Evolutionary conservation across 2,888 invertebrate species (phyloP).

Genomic region (Formica aserva): DNA sequence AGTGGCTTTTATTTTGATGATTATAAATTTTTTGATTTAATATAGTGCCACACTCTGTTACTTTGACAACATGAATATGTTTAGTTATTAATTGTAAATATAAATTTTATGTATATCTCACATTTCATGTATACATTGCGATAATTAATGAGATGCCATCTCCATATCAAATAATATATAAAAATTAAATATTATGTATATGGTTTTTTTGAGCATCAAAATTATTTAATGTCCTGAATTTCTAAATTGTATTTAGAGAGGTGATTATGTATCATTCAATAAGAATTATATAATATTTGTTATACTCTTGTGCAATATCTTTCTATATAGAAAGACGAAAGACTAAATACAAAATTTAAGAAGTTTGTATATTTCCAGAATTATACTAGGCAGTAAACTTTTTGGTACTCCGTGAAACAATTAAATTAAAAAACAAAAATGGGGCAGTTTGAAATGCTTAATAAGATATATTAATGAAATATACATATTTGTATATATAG

Average conservation of each 20-base stretch:
- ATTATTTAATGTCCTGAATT: constrained; percentile 42
- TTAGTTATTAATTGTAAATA: constrained; percentile 64
- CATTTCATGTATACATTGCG: constrained; percentile 33
- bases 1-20: constrained; percentile 44
- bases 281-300: constrained; percentile 42
- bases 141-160: constrained; percentile 41
- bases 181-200: constrained; percentile 2
- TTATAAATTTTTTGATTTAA: constrained; percentile 56
- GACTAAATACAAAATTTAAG: constrained; percentile 11
- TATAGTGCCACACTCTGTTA: constrained; percentile 46
- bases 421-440: constrained; percentile 26
- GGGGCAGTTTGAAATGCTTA: constrained; percentile 17
- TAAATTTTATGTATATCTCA: constrained; percentile 56
- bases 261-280: constrained; percentile 9
- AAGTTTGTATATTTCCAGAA: background rate
- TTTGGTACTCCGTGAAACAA: constrained; percentile 11
- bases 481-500: constrained; percentile 64
- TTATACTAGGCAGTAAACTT: constrained; percentile 7
- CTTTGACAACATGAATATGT: constrained; percentile 30
- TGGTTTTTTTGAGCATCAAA: background rate
- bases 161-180: constrained; percentile 26
- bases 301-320: constrained; percentile 43
- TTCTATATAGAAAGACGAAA: constrained; percentile 10
- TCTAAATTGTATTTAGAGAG: constrained; percentile 29
- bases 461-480: constrained; percentile 44